A percentile compares a stretch with the other conserved stretches of the same genome.
Conservation (phyloP, 2,113 vertebrate species). For the Lepus timidus region DNA sequence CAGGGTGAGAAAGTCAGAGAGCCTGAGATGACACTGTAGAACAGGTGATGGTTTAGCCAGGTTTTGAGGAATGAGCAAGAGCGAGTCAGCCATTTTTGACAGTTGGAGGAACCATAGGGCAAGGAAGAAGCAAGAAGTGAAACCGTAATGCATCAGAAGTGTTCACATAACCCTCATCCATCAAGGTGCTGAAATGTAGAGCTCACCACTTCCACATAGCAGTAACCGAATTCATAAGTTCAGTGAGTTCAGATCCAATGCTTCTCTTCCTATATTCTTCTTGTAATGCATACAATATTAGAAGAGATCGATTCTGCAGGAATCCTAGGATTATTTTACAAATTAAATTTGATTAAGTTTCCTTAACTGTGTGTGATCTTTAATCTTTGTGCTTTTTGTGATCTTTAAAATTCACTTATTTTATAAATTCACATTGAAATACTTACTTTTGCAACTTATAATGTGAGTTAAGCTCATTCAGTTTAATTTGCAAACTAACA, state of each 20-base stretch:
- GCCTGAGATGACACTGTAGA: background rate
- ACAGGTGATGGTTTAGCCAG: background rate
- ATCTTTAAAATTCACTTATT: background rate
- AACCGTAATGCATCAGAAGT: too few relatives aligned
- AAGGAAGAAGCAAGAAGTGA: background rate
- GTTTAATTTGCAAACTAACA: background rate
- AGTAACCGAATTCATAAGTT: background rate
- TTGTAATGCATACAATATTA: background rate
- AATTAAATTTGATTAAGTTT: background rate
- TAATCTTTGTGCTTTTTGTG: background rate
- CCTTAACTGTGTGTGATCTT: background rate
- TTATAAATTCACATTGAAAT: background rate
- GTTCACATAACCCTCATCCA: background rate
- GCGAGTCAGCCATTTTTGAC: background rate
- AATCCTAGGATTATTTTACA: background rate
- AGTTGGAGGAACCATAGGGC: background rate
- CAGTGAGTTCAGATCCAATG: background rate
- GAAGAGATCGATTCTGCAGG: background rate
- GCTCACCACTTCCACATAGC: background rate
- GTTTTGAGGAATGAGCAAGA: background rate
- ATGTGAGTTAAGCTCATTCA: background rate
- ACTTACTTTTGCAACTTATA: background rate
- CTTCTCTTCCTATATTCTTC: background rate
- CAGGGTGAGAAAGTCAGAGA: background rate
- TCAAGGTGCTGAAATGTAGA: background rate